These are phyloP conservation scores for Acanthurus lineatus DNA, from an alignment of 2,797 vertebrate genomes.

Conservation along the genomic window DNA sequence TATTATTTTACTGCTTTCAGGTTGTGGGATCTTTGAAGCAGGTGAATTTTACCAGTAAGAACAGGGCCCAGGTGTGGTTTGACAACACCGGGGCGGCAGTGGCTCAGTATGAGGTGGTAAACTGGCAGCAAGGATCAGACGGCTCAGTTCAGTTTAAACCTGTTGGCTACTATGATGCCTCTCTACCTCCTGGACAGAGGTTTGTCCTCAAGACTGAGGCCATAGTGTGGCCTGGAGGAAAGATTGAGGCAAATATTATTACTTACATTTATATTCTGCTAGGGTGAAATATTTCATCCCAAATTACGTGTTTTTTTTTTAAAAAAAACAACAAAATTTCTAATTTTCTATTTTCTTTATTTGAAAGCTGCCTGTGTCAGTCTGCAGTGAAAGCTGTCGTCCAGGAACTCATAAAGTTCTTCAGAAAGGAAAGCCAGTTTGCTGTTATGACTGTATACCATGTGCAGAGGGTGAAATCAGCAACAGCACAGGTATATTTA, in stretches of 20 bases:
- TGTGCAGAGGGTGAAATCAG: slow-evolving; percentile 83
- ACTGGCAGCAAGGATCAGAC: slow-evolving; percentile 80
- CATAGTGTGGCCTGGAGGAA: slow-evolving; percentile 79
- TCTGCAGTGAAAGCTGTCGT: slow-evolving; percentile 82
- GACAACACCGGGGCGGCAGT: slow-evolving; percentile 80
- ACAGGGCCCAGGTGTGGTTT: slow-evolving; percentile 81
- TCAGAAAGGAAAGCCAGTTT: slow-evolving; percentile 80
- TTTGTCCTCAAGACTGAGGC: slow-evolving; percentile 73
- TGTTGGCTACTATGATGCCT: slow-evolving; percentile 83
- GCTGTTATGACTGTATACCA: slow-evolving; percentile 82
- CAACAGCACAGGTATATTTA: slow-evolving; percentile 80
- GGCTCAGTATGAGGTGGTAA: slow-evolving; percentile 83
- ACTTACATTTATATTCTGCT: not conserved
- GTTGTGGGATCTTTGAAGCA: slow-evolving; percentile 77
- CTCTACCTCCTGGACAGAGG: slow-evolving; percentile 72
- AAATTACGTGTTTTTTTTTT: not conserved
- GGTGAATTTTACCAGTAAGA: slow-evolving; percentile 81
- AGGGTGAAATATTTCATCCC: not conserved
- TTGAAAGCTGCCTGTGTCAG: slow-evolving; percentile 77
- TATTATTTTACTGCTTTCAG: slow-evolving; percentile 47
- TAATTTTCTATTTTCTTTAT: slow-evolving; percentile 9
- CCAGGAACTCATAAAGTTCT: slow-evolving; percentile 81
- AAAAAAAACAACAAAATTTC: not conserved
- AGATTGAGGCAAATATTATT: slow-evolving; percentile 64
- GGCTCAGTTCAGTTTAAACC: slow-evolving; percentile 77